Conservation (phyloP, 2,888 invertebrate genomes). For the Lepidocyrtoides sp. region DNA sequence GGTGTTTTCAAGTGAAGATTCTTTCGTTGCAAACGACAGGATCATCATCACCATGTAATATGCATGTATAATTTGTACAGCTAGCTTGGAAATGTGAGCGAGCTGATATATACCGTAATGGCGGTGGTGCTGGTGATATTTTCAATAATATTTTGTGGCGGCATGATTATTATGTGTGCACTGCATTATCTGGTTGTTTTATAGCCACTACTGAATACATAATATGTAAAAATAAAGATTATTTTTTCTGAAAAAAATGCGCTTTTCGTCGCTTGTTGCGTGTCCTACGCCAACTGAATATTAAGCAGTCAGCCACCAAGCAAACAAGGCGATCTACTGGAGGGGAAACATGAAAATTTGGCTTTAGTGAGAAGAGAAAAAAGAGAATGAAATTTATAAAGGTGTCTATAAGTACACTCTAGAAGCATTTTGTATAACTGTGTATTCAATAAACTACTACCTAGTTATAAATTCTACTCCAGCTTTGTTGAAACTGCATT, state of each 20-base stretch:
- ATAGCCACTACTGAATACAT: no score
- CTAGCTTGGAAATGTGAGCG: neutral
- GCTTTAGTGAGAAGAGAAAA: neutral
- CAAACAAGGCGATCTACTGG: neutral
- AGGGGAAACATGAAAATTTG: slow-evolving; percentile 20
- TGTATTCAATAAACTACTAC: slow-evolving; percentile 40
- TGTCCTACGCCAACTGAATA: slow-evolving; percentile 65
- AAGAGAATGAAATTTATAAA: neutral
- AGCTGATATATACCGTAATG: no score
- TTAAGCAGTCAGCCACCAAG: slow-evolving; percentile 33
- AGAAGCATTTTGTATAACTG: neutral
- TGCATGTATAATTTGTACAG: neutral
- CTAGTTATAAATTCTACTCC: slow-evolving; percentile 29
- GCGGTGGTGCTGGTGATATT: slow-evolving; percentile 8
- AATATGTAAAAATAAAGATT: neutral
- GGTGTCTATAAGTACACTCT: slow-evolving; percentile 41
- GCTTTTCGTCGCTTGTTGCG: slow-evolving; percentile 75
- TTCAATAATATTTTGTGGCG: slow-evolving; percentile 17
- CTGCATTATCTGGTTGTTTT: neutral
- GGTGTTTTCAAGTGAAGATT: slow-evolving; percentile 36
- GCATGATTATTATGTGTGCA: neutral
- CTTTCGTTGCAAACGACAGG: slow-evolving; percentile 58
- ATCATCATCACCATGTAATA: slow-evolving; percentile 56
- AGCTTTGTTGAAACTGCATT: slow-evolving; percentile 26
- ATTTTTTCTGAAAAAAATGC: slow-evolving; percentile 41